Evolutionary conservation across 2,113 vertebrate genomes (phyloP), one percentile per base, ranked within the genome.

Genomic region (Cyprinodon brontotheroides): DNA sequence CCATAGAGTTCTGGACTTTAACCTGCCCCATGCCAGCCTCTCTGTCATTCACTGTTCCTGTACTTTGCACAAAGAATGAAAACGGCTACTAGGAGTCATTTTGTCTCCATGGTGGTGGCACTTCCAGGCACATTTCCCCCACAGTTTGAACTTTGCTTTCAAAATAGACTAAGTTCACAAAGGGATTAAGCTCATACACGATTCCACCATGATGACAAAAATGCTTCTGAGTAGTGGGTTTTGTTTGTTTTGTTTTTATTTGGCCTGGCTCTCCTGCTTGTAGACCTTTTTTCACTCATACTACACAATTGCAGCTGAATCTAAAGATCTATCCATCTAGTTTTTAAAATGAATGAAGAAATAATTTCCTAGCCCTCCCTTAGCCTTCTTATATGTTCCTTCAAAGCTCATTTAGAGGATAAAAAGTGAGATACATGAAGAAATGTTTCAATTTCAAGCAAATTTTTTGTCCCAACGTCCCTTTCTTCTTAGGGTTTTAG

Each of bases 191-290:
- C 69, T 43, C 20, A 45, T 15, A 41, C 70, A 78, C 62, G 79
- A 59, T 86, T 89, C 86, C 87, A 90, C 89, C 88, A 89, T 82
- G 60, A 70, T 70, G 88, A 92, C 82, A 90, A 86, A 87, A 22
- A 68, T 89, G 89, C 77, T 88, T 92, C 90, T 81, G 45, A 75
- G 86, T 86, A 89, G 90, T 81, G 74, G 81, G 76, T 86, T 88
- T 89, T 85, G 75, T 87, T 91, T 29, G 29, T 29, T 29, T 29
- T 29, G 29, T 29, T 29, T 29, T 29, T 29, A 29, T 60, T 90
- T 88, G 82, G 82, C 90, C 90, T 83, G 81, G 81, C 90, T 88
- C 87, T 85, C 84, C 75, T 92, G 88, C 88, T 90, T 92, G 78
- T 90, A 82, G 89, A 86, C 86, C 72, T 80, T 81, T 53, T 53